These are phyloP conservation scores for Gobionotothen gibberifrons DNA, from an alignment of 2,797 vertebrate genomes.

Conservation along the genomic window DNA sequence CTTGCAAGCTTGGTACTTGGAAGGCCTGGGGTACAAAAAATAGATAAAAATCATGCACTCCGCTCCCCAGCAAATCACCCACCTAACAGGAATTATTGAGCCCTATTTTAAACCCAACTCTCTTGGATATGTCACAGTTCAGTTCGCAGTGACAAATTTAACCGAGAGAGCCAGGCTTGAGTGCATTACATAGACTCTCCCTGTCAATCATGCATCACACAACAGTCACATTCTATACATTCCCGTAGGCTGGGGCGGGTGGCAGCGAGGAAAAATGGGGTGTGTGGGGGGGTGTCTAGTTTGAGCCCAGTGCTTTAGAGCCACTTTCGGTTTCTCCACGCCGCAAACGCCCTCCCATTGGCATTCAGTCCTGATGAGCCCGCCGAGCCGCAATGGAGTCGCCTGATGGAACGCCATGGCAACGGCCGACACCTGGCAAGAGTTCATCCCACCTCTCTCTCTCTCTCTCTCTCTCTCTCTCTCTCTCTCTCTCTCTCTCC, in stretches of 20 bases:
- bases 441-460: constrained; percentile 87
- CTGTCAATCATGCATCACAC: constrained; percentile 67
- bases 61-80: constrained; percentile 33
- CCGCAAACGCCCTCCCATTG: constrained; percentile 78
- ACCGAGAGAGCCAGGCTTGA: constrained; percentile 38
- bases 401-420: constrained; percentile 96
- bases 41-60: constrained; percentile 21
- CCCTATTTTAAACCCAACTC: constrained; percentile 40
- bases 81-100: constrained; percentile 36
- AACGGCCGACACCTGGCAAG: constrained; percentile 96
- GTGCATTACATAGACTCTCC: constrained; percentile 50
- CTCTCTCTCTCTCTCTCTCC: constrained; percentile 35
- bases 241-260: constrained; percentile 47
- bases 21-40: constrained; percentile 7
- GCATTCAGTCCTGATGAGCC: constrained; percentile 91
- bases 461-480: constrained; percentile 37
- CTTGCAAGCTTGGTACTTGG: constrained; percentile 18
- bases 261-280: constrained; percentile 1
- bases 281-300: constrained; percentile 25
- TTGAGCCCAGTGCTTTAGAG: constrained; percentile 65
- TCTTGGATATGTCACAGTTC: constrained; percentile 22
- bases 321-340: constrained; percentile 71
- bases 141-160: constrained; percentile 52
- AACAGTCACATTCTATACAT: constrained; percentile 67
- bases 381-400: constrained; percentile 87